Evolutionary conservation across 1,140 invertebrate species (phyloP).

Genomic region (Drosophila pseudoananassae): DNA sequence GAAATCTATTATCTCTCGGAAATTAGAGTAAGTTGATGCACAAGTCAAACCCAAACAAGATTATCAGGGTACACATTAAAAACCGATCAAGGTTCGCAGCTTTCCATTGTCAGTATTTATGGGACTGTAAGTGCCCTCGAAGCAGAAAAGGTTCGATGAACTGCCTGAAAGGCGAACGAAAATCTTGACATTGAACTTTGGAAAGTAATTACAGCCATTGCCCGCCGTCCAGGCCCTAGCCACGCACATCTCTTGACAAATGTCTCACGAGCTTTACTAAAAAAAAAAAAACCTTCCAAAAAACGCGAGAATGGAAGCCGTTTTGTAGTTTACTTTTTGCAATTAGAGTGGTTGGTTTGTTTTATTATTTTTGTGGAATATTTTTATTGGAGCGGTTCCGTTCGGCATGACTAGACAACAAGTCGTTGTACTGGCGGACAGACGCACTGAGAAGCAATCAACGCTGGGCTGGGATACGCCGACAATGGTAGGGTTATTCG

Average conservation of each 20-base stretch:
- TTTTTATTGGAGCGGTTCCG: slow-evolving; percentile 20
- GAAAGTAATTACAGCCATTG: slow-evolving; percentile 18
- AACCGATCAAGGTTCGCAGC: slow-evolving; percentile 2
- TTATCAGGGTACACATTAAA: slow-evolving; percentile 8
- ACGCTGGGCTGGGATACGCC: neutral
- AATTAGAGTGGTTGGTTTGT: slow-evolving; percentile 39
- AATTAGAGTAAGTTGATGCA: too few species aligned
- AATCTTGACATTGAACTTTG: slow-evolving; percentile 56
- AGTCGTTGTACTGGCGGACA: slow-evolving; percentile 40
- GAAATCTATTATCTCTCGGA: too few species aligned
- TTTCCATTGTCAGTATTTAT: too few species aligned
- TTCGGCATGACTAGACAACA: slow-evolving; percentile 54
- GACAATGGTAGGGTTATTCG: slow-evolving; percentile 45
- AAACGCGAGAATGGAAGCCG: slow-evolving; percentile 15
- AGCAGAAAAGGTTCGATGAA: slow-evolving; percentile 37
- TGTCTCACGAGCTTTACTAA: slow-evolving; percentile 35
- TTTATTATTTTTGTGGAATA: slow-evolving; percentile 37
- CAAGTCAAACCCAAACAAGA: neutral
- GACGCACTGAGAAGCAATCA: slow-evolving; percentile 40
- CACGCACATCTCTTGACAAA: slow-evolving; percentile 44
- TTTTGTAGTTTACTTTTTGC: slow-evolving; percentile 32
- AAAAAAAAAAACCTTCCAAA: slow-evolving; percentile 24
- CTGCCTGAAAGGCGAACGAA: slow-evolving; percentile 44
- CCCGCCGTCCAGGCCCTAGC: neutral
- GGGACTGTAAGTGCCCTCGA: too few species aligned